A percentile compares a stretch with the other conserved stretches of the same genome.
These are phyloP conservation scores for Ditula angustiorana DNA, from an alignment of 2,888 invertebrate species.

Conservation along the genomic window DNA sequence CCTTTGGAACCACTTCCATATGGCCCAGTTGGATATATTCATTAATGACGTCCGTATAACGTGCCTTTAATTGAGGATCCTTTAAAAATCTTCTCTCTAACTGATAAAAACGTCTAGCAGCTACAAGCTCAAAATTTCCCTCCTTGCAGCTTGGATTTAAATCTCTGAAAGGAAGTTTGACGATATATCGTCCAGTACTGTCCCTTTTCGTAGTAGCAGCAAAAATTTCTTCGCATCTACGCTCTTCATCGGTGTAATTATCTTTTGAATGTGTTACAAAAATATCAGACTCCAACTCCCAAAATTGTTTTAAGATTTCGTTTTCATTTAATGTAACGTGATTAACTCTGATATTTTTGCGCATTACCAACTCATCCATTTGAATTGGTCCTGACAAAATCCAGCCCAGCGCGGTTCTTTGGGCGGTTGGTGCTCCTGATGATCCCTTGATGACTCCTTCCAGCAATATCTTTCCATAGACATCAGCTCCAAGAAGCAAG, in stretches of 20 bases:
- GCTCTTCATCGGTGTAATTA: not conserved
- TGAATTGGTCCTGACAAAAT: slow-evolving; percentile 40
- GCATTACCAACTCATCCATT: not conserved
- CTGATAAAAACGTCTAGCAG: not conserved
- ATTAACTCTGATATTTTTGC: not conserved
- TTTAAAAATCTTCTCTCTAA: not conserved
- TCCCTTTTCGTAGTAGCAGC: not conserved
- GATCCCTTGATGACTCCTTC: slow-evolving; percentile 30
- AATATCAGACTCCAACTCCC: not conserved
- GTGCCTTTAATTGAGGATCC: not conserved
- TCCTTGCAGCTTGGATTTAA: not conserved
- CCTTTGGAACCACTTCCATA: not conserved
- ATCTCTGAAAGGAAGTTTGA: not conserved
- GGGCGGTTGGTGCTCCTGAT: slow-evolving; percentile 37
- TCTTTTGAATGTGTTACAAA: not conserved
- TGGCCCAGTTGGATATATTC: slow-evolving; percentile 3
- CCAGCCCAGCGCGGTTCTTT: slow-evolving; percentile 44
- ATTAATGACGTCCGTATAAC: not conserved
- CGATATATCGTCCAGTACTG: not conserved
- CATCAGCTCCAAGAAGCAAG: slow-evolving; percentile 36
- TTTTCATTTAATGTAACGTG: not conserved
- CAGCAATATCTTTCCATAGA: slow-evolving; percentile 29
- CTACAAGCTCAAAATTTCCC: not conserved
- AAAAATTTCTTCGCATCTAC: not conserved
- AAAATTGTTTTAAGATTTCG: not conserved